Evolutionary conservation across 2,113 vertebrate genomes (phyloP), one percentile per base, ranked within the genome.

Genomic region (Ceratotherium simum): DNA sequence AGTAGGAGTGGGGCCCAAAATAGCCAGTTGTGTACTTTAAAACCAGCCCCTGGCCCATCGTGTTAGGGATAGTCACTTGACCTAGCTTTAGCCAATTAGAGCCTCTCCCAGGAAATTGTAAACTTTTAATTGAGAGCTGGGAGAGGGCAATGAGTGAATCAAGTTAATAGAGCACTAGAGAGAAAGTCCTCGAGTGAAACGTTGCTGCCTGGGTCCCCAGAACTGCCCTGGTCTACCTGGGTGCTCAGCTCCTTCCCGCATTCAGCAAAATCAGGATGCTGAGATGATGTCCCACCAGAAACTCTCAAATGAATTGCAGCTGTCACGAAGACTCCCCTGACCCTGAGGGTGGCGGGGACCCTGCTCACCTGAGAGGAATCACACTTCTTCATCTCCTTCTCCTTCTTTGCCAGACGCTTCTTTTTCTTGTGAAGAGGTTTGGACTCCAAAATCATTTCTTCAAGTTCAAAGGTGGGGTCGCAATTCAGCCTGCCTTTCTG

Each of bases 361-460:
- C 90, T 33, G 95, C 98, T 98, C 91, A 99, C 99, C 99, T 99
- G 99, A 13, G 99, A 98, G 6, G 99, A 99, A 2, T 96, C 98
- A 76, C 98, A 99, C 82, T 99, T 99, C 64, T 98, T 98, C 79
- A 96, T 98, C 60, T 99, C 99, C 92, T 98, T 99, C 79, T 99
- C 99, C 98, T 99, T 99, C 95, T 99, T 99, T 4, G 99, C 99
- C 92, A 99, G 98, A 25, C 99, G 99, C 90, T 99, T 99, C 97
- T 99, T 99, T 98, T 99, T 99, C 99, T 99, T 99, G 98, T 99
- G 99, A 94, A 99, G 99, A 9, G 99, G 99, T 98, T 99, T 99
- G 84, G 99, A 99, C 98, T 99, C 99, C 89, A 99, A 99, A 97
- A 99, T 99, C 99, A 99, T 99, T 98, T 99, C 99, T 98, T 99